phyloP scores from a whole-genome alignment of 2,888 invertebrate genomes.

The Rhogogaster chlorosoma region DNA sequence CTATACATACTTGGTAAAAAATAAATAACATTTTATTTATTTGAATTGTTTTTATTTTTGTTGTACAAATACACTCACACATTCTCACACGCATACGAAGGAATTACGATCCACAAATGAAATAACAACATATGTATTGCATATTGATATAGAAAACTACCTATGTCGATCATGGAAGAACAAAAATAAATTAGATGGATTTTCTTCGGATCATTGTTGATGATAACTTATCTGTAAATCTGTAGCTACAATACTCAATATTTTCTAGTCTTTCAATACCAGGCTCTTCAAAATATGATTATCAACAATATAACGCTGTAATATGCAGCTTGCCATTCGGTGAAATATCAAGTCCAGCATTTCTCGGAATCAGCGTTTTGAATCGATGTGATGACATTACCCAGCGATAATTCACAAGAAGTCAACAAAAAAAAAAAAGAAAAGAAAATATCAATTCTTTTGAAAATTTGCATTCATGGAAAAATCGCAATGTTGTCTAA shows the following conservation, averaged over 20 bases:
- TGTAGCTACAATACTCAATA: conserved; percentile 1
- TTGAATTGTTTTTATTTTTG: conserved; percentile 42
- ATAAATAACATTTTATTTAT: neutral
- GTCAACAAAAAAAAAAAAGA: conserved; percentile 51
- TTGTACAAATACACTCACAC: conserved; percentile 50
- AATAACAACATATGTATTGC: neutral
- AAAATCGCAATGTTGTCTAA: conserved; percentile 53
- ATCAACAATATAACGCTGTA: neutral
- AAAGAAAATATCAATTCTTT: conserved; percentile 50
- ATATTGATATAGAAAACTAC: neutral
- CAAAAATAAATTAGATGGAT: conserved; percentile 38
- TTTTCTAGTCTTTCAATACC: neutral
- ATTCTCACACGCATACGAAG: conserved; percentile 42
- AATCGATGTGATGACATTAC: neutral
- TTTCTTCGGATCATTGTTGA: neutral
- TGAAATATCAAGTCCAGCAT: conserved; percentile 32
- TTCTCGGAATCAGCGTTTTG: neutral
- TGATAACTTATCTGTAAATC: conserved; percentile 3
- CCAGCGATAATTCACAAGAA: neutral
- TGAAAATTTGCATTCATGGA: conserved; percentile 54
- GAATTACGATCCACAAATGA: neutral
- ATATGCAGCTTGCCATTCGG: conserved; percentile 28
- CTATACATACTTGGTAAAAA: neutral
- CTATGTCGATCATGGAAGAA: conserved; percentile 23
- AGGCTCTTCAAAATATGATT: neutral